phyloP scores from a whole-genome alignment of 1,140 invertebrate genomes.

The Hyles vespertilio region DNA sequence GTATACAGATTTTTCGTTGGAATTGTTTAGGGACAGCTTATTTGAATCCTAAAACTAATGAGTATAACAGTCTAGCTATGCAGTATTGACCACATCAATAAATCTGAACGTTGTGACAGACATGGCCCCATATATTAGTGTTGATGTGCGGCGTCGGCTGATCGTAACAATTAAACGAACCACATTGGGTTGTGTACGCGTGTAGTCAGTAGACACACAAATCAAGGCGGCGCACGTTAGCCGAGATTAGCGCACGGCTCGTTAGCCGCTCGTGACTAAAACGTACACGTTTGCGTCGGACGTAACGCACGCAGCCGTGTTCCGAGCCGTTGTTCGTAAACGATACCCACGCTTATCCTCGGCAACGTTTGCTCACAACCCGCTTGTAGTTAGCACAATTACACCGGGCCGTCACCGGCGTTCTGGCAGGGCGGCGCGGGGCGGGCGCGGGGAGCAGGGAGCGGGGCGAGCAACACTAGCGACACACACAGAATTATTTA shows the following conservation, averaged over 20 bases:
- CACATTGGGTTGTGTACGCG: neutral
- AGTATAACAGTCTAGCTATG: too few relatives aligned
- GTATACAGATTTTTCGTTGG: too few relatives aligned
- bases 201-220: neutral
- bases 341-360: constrained; percentile 9
- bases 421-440: neutral
- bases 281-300: too few relatives aligned
- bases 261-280: neutral
- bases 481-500: constrained; percentile 44
- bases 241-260: neutral
- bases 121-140: too few relatives aligned
- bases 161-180: constrained; percentile 7
- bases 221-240: neutral
- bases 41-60: too few relatives aligned
- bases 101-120: too few relatives aligned
- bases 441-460: neutral
- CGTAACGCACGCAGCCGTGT: neutral
- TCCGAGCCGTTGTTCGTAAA: constrained; percentile 2
- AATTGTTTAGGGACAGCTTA: too few relatives aligned
- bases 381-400: constrained; percentile 14
- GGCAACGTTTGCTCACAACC: constrained; percentile 1
- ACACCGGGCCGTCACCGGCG: constrained; percentile 2
- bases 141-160: too few relatives aligned
- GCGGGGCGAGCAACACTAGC: neutral
- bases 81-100: too few relatives aligned